These are phyloP conservation scores for Drosophila ochracea DNA, from an alignment of 2,888 invertebrate genomes.

Conservation along the genomic window DNA sequence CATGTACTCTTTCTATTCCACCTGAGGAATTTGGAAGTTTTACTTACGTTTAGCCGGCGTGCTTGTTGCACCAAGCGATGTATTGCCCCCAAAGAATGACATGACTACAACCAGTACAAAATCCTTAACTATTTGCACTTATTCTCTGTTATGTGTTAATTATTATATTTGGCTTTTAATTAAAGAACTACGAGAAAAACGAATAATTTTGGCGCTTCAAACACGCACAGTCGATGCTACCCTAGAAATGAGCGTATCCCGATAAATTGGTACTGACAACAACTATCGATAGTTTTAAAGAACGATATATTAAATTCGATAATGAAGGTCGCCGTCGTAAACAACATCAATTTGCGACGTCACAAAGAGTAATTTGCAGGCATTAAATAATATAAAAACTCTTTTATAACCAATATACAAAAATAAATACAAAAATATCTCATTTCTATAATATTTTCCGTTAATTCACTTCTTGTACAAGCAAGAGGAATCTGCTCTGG, in stretches of 20 bases:
- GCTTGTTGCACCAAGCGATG: conserved; percentile 86
- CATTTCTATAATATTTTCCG: not conserved
- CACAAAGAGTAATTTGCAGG: not conserved
- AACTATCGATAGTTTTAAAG: conserved; percentile 21
- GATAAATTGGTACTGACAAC: conserved; percentile 8
- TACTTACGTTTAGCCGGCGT: conserved; percentile 87
- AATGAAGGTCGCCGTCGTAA: not conserved
- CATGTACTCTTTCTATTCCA: conserved; percentile 16
- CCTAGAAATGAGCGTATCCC: conserved; percentile 29
- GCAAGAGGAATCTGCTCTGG: not conserved
- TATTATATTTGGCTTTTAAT: not conserved
- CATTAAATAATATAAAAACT: not conserved
- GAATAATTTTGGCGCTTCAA: conserved; percentile 60
- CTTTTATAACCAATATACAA: not conserved
- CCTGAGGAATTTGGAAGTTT: conserved; percentile 19
- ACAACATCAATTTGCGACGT: not conserved
- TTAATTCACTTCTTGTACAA: not conserved
- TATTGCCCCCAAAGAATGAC: conserved; percentile 84
- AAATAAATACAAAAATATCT: not conserved
- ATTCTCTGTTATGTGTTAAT: conserved; percentile 1
- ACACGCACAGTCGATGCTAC: conserved; percentile 18
- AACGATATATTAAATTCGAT: conserved; percentile 1
- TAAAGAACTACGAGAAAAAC: conserved; percentile 38
- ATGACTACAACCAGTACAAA: conserved; percentile 58
- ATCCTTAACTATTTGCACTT: not conserved